phyloP scores from a whole-genome alignment of 2,797 vertebrate genomes.

The Danio tinwini region DNA sequence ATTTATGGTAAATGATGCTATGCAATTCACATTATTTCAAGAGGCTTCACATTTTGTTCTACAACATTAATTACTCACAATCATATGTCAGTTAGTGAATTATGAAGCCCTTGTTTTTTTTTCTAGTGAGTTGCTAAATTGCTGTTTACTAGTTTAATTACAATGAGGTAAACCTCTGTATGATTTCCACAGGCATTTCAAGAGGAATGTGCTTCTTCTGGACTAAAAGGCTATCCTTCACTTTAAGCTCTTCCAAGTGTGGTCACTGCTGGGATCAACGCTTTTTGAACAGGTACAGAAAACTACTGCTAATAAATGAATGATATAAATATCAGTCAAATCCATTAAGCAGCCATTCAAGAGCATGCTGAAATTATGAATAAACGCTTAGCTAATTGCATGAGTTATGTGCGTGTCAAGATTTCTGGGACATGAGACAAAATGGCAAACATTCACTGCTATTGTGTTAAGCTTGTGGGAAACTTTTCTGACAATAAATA shows the following conservation, averaged over 20 bases:
- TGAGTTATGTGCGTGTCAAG: slow-evolving; percentile 42
- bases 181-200: slow-evolving; percentile 1
- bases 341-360: slow-evolving; percentile 16
- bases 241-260: slow-evolving; percentile 30
- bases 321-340: not conserved
- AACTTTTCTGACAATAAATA: slow-evolving; percentile 49
- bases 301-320: slow-evolving; percentile 4
- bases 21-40: slow-evolving; percentile 6
- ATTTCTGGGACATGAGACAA: slow-evolving; percentile 43
- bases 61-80: not conserved
- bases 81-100: not conserved
- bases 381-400: not conserved
- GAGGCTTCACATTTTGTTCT: slow-evolving; percentile 19
- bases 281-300: not conserved
- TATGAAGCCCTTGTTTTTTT: not conserved
- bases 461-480: slow-evolving; percentile 20
- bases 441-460: slow-evolving; percentile 45
- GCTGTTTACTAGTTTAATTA: not conserved
- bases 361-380: not conserved
- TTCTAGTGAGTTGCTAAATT: slow-evolving; percentile 1
- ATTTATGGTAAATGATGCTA: not conserved
- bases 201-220: slow-evolving; percentile 10
- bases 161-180: not conserved
- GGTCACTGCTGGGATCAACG: not conserved
- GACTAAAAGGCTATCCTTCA: slow-evolving; percentile 15